A percentile compares a stretch with the other conserved stretches of the same genome.
Conservation (phyloP, 2,888 invertebrate genomes). For the Neoascia interrupta region DNA sequence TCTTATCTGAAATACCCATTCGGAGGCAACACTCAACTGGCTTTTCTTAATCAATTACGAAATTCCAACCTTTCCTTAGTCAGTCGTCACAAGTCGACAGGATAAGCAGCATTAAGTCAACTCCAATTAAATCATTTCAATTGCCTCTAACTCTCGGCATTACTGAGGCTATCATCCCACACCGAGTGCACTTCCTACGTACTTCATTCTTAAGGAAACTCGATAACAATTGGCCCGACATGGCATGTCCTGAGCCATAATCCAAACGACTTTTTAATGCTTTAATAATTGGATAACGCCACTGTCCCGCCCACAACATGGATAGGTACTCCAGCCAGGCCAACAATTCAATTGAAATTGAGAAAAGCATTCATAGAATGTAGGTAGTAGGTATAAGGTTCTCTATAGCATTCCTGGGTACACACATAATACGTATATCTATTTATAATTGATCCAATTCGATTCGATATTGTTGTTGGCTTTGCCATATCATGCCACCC, state of each 20-base stretch:
- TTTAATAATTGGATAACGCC: conserved; percentile 54
- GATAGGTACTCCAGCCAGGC: neutral
- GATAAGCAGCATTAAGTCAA: too few relatives aligned
- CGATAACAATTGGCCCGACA: conserved; percentile 36
- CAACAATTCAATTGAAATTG: conserved; percentile 40
- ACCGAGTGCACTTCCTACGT: conserved; percentile 21
- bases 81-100: too few relatives aligned
- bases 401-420: conserved; percentile 44
- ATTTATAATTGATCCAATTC: conserved; percentile 64
- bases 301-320: neutral
- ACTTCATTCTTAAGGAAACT: conserved; percentile 5
- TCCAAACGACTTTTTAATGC: conserved; percentile 56
- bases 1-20: too few relatives aligned
- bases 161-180: too few relatives aligned
- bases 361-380: conserved; percentile 30
- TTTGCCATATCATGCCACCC: neutral
- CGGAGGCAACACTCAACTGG: too few relatives aligned
- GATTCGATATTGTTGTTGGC: conserved; percentile 18
- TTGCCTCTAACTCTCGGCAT: too few relatives aligned
- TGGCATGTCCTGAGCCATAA: conserved; percentile 46
- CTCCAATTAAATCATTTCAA: too few relatives aligned
- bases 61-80: too few relatives aligned
- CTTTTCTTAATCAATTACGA: too few relatives aligned
- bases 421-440: too few relatives aligned
- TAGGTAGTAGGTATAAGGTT: too few relatives aligned